These are phyloP conservation scores for Drosophila paulistorum DNA, from an alignment of 1,140 invertebrate genomes.

Conservation along the genomic window DNA sequence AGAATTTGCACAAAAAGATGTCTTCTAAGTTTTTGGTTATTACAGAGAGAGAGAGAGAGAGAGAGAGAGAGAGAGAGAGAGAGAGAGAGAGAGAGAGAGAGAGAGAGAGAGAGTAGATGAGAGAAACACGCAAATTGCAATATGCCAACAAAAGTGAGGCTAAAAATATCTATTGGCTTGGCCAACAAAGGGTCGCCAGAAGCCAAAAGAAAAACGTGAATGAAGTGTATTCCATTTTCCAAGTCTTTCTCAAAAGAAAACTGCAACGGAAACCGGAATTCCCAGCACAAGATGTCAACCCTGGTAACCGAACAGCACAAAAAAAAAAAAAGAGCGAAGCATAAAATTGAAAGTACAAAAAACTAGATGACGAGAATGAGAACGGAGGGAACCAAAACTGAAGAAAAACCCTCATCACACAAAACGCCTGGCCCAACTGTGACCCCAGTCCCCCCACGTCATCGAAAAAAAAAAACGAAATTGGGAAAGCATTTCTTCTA, in stretches of 20 bases:
- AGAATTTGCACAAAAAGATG: conserved; percentile 14
- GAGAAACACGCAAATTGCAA: conserved; percentile 15
- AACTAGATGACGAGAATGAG: conserved; percentile 5
- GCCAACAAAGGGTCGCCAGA: conserved; percentile 33
- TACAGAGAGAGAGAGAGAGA: background rate
- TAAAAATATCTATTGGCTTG: conserved; percentile 31
- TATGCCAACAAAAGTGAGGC: conserved; percentile 32
- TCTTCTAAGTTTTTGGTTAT: conserved; percentile 14
- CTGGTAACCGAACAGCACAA: conserved; percentile 46
- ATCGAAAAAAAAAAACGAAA: conserved; percentile 31
- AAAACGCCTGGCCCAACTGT: conserved; percentile 65
- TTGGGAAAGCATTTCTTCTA: conserved; percentile 70
- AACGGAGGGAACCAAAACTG: conserved; percentile 17
- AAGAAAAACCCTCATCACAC: conserved; percentile 70
- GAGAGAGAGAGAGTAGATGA: background rate
- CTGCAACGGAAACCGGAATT: conserved; percentile 77
- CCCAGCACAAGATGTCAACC: conserved; percentile 77
- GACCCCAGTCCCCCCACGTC: conserved; percentile 41
- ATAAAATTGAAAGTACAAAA: conserved; percentile 15
- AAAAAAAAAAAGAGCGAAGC: conserved; percentile 32
- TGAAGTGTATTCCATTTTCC: conserved; percentile 33
- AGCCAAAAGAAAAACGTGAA: conserved; percentile 23
- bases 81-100: too few species aligned
- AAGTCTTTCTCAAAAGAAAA: conserved; percentile 66
- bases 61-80: too few species aligned